Base-by-base conservation (phyloP, 2,888 invertebrate species). In the Athripsodes cinereus region DNA sequence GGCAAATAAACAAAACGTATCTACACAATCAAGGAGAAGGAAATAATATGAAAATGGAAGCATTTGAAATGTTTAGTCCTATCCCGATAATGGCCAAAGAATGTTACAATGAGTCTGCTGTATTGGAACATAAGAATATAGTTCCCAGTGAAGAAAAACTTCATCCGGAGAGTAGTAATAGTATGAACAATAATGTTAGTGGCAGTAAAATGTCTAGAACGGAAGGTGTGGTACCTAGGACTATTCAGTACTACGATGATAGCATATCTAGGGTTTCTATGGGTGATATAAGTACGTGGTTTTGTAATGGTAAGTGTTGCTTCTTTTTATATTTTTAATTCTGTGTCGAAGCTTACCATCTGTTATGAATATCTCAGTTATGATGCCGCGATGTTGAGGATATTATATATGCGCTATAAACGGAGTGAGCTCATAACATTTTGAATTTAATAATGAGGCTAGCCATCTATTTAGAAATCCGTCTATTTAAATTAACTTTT, bases 241-340 rank as follows among this genome's bases (percentile, higher is more conserved):
- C 51, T 0, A 69, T 71, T 1, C 74, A 76, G 58, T 69, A 71
- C 0, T 73, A 74, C 0, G 73, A 75, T 0, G 77, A 79, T 52
- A 77, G 72, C 31, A 75, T 78, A 64, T 75, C 78, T 1, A 75
- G 79, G 26, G 78, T 79, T 18, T 79, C 80, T 16, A 79, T 81
- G 70, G 78, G 79, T 64, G 85, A 86, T 71, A 79, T 86, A 48
- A 86, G 83, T 66, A 82, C 80, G 61, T 86, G 86, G 86, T 81
- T 85, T 69, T 79, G 76, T 67, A 83, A 84, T 77, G 78, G 75
- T 74, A 53, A 70, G 72, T 8, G 6, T 8, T 8, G n/a, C n/a
- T n/a, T n/a, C n/a, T n/a, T n/a, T n/a, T n/a, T n/a, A n/a, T n/a
- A n/a, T n/a, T n/a, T n/a, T n/a, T n/a, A n/a, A n/a, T n/a, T n/a